Percentiles rank a stretch among this genome's conserved stretches.
Conservation (phyloP, 2,797 vertebrate genomes). For the Phataginus tetradactyla region DNA sequence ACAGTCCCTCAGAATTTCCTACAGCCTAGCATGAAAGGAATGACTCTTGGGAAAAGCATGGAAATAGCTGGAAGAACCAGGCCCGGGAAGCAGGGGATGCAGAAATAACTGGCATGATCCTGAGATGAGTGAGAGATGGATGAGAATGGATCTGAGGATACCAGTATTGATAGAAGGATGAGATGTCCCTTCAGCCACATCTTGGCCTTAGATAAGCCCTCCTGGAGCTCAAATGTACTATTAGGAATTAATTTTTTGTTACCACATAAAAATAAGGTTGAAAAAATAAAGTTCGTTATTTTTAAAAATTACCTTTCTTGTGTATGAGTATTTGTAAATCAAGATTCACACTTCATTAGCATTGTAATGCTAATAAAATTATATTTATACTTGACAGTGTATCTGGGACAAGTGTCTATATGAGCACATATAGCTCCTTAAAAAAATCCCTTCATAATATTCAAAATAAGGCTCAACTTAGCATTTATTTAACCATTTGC, state of each 20-base stretch:
- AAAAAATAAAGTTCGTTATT: not conserved
- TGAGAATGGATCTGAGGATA: not conserved
- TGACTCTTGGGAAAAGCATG: not conserved
- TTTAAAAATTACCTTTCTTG: not conserved
- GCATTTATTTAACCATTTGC: not conserved
- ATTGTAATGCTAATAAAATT: not conserved
- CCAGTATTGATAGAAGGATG: not conserved
- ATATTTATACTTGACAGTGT: not conserved
- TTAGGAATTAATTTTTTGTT: not conserved
- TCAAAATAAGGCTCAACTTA: not conserved
- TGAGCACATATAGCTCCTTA: not conserved
- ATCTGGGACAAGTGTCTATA: not conserved
- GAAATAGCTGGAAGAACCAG: not conserved
- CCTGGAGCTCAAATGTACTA: not conserved
- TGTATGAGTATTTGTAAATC: not conserved
- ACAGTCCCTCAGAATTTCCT: constrained; percentile 19
- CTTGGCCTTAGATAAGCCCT: not conserved
- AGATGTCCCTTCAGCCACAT: not conserved
- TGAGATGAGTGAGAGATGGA: not conserved
- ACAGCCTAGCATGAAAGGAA: not conserved
- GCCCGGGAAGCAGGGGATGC: not conserved
- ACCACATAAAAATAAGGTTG: not conserved
- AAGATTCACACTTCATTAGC: not conserved
- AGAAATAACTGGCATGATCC: not conserved
- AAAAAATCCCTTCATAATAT: not conserved